Base-by-base conservation (phyloP, 2,888 invertebrate genomes). In the Eupelmus urozonus region DNA sequence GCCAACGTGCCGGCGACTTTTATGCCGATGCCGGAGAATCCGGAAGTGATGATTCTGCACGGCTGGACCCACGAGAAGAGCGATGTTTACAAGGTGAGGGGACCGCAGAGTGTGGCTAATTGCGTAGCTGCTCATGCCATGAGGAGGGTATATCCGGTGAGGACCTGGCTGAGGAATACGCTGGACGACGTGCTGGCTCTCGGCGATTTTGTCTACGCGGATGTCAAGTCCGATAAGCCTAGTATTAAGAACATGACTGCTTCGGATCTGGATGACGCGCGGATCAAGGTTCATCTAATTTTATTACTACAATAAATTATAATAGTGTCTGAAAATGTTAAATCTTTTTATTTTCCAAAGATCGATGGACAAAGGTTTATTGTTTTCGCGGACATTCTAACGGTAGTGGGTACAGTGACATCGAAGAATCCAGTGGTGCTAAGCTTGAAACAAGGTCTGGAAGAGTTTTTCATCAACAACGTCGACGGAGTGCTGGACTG, bases 1-100 rank as follows among this genome's bases (percentile, higher is more conserved):
- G 85, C 83, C 0, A 88, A 88, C 60, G 82, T 89, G 0, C 89
- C 89, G 0, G 81, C 85, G 23, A 85, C 83, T 2, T 88, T 88
- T 62, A 82, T 78, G 18, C 42, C 83, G 0, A 27, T 81, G 5
- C n/a, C 69, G n/a, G 57, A 18, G 13, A 27, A 66, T 25, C 79
- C 76, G 0, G 74, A 82, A 7, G 78, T 83, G 73, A 80, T 84
- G 0, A 86, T 89, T 16, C 82, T 89, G 29, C 88, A 86, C 45
- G 89, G 88, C 4, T 79, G 84, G 78, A 88, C 87, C 0, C 87
- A 88, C 75, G 87, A 87, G 51, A 76, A 62, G 7, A 85, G 83
- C 57, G 85, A 85, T 0, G 78, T 83, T 29, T 89, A 88, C 80
- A 87, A 85, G 25, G 84, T 82, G 0, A 87, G 87, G 51, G 88